Conservation (phyloP, 2,797 vertebrate species). For the Gobionotothen gibberifrons region DNA sequence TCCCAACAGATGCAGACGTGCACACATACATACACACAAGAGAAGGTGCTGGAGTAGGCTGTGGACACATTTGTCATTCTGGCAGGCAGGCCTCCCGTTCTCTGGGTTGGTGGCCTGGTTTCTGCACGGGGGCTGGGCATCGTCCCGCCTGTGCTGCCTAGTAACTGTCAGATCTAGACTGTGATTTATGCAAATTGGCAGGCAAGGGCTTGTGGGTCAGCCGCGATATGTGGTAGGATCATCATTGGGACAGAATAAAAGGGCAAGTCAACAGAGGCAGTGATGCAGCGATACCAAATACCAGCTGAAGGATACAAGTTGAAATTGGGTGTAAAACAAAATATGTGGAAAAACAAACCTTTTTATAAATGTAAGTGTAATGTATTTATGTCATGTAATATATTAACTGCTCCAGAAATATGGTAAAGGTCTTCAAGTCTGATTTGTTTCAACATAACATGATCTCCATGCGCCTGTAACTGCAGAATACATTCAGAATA, state of each 20-base stretch:
- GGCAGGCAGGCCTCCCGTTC: conserved; percentile 77
- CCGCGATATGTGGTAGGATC: conserved; percentile 75
- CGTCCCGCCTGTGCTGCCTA: conserved; percentile 78
- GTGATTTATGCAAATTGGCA: conserved; percentile 86
- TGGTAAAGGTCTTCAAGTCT: background rate
- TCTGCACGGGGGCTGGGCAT: conserved; percentile 72
- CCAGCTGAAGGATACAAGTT: conserved; percentile 7
- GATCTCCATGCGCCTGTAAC: conserved; percentile 17
- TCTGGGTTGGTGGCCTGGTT: conserved; percentile 84
- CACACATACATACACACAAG: conserved; percentile 23
- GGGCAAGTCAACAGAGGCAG: conserved; percentile 50
- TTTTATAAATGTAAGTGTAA: background rate
- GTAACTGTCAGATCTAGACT: conserved; percentile 83
- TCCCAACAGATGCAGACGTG: conserved; percentile 32
- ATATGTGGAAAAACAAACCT: background rate
- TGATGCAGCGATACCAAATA: conserved; percentile 1
- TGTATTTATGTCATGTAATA: conserved; percentile 2
- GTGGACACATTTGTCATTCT: conserved; percentile 82
- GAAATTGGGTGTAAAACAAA: background rate
- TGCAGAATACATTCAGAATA: conserved; percentile 34
- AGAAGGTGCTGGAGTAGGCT: conserved; percentile 68
- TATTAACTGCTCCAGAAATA: background rate
- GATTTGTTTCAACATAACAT: conserved; percentile 6
- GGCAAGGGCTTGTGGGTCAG: conserved; percentile 82
- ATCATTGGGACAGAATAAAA: conserved; percentile 59